Evolutionary conservation across 2,113 vertebrate species (phyloP).

Genomic region (Cisticola juncidis): DNA sequence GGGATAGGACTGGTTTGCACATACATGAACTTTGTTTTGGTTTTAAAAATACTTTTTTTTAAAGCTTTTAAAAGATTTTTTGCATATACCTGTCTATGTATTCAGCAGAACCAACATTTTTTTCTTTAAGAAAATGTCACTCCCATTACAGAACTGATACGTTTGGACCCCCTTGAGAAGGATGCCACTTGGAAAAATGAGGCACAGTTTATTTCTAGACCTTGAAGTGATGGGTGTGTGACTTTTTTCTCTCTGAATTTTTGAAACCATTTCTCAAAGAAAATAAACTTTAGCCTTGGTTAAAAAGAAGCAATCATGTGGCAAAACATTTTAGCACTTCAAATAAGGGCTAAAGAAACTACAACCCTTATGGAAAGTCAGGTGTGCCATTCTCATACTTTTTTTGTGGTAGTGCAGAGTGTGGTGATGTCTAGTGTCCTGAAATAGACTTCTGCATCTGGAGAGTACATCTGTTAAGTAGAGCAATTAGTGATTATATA

Average conservation of each 20-base stretch:
- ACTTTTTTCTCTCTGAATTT: background rate
- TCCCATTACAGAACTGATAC: background rate
- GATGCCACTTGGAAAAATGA: background rate
- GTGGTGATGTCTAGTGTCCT: background rate
- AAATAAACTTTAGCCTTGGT: background rate
- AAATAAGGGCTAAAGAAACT: background rate
- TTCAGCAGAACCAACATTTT: background rate
- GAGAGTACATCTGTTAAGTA: background rate
- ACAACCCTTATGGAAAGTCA: background rate
- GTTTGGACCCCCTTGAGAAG: background rate
- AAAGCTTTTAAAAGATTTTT: background rate
- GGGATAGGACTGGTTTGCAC: background rate
- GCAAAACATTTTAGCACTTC: background rate
- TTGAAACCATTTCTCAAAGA: background rate
- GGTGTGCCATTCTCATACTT: background rate
- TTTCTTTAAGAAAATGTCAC: background rate
- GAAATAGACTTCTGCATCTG: background rate
- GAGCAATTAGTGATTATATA: background rate
- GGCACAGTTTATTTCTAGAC: background rate
- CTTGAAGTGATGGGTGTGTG: background rate
- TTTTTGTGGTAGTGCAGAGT: background rate
- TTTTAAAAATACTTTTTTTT: background rate
- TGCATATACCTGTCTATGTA: background rate
- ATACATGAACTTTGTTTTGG: background rate
- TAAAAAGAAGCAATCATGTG: background rate